Evolutionary conservation across 2,797 vertebrate genomes (phyloP).

Genomic region (Anniella stebbinsi): DNA sequence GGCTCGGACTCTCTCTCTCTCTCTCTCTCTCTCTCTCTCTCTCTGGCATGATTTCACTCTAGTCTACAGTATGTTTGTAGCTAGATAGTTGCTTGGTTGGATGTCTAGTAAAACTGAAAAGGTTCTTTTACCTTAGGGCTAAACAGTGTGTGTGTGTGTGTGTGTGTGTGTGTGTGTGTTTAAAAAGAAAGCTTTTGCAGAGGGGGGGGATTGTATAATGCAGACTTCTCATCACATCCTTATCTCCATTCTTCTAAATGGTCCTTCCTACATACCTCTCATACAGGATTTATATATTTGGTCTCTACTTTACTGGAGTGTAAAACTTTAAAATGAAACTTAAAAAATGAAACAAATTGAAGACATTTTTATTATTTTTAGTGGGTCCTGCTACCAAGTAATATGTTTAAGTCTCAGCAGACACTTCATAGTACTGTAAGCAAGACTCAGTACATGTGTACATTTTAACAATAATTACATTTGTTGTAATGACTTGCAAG

Average conservation of each 20-base stretch:
- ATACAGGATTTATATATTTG: slow-evolving; percentile 66
- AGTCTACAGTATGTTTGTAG: slow-evolving; percentile 76
- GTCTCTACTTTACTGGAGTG: slow-evolving; percentile 59
- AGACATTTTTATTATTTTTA: slow-evolving; percentile 54
- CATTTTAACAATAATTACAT: slow-evolving; percentile 75
- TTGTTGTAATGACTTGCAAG: slow-evolving; percentile 70
- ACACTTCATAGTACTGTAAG: slow-evolving; percentile 66
- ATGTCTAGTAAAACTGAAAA: slow-evolving; percentile 71
- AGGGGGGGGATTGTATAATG: slow-evolving; percentile 56
- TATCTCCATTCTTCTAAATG: slow-evolving; percentile 65
- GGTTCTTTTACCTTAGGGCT: slow-evolving; percentile 65
- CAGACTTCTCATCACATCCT: slow-evolving; percentile 67
- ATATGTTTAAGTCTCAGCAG: slow-evolving; percentile 42
- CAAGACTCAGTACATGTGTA: slow-evolving; percentile 57
- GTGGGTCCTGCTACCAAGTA: slow-evolving; percentile 31
- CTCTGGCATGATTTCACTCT: slow-evolving; percentile 62
- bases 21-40: slow-evolving; percentile 72
- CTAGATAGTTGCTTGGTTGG: slow-evolving; percentile 67
- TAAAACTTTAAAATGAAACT: slow-evolving; percentile 35
- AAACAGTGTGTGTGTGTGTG: slow-evolving; percentile 41
- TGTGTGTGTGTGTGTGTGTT: background rate
- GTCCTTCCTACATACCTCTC: slow-evolving; percentile 47
- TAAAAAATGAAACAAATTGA: slow-evolving; percentile 58
- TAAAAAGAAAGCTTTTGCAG: slow-evolving; percentile 22
- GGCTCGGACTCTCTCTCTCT: slow-evolving; percentile 54